These are phyloP conservation scores for Athalia cordata DNA, from an alignment of 2,888 invertebrate species.

Conservation along the genomic window DNA sequence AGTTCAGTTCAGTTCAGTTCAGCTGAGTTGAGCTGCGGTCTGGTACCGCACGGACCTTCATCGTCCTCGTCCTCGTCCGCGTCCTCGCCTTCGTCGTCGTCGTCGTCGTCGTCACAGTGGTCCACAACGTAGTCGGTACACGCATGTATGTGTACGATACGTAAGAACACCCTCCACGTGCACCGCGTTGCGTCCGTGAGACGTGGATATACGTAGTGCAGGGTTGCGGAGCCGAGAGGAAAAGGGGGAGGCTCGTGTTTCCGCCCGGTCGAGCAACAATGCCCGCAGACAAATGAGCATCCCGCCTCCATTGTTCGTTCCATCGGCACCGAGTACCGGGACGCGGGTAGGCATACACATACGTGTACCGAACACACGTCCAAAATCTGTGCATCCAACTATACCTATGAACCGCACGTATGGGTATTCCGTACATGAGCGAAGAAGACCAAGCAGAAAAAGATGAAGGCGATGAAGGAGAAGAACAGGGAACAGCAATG, in stretches of 20 bases:
- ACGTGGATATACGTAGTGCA: conserved; percentile 49
- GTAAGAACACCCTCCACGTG: too few species aligned
- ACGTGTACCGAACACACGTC: background rate
- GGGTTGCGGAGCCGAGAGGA: conserved; percentile 32
- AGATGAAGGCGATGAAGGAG: conserved; percentile 12
- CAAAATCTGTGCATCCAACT: background rate
- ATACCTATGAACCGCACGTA: background rate
- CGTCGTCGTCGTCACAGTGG: background rate
- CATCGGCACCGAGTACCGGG: conserved; percentile 61
- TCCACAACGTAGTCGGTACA: background rate
- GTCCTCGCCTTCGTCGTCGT: background rate
- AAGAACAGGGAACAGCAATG: background rate
- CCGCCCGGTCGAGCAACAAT: conserved; percentile 71
- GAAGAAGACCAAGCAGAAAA: conserved; percentile 10
- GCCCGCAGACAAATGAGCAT: conserved; percentile 73
- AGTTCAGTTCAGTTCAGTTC: conserved; percentile 27
- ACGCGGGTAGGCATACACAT: conserved; percentile 24
- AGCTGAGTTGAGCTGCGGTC: conserved; percentile 24
- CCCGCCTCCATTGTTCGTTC: conserved; percentile 72
- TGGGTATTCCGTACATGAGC: background rate
- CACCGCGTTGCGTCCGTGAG: too few species aligned
- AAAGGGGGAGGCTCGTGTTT: conserved; percentile 68
- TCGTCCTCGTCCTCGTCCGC: background rate
- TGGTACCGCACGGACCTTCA: background rate
- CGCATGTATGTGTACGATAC: background rate